These are phyloP conservation scores for Chaetorhynchus papuensis DNA, from an alignment of 2,113 vertebrate genomes.

Conservation along the genomic window DNA sequence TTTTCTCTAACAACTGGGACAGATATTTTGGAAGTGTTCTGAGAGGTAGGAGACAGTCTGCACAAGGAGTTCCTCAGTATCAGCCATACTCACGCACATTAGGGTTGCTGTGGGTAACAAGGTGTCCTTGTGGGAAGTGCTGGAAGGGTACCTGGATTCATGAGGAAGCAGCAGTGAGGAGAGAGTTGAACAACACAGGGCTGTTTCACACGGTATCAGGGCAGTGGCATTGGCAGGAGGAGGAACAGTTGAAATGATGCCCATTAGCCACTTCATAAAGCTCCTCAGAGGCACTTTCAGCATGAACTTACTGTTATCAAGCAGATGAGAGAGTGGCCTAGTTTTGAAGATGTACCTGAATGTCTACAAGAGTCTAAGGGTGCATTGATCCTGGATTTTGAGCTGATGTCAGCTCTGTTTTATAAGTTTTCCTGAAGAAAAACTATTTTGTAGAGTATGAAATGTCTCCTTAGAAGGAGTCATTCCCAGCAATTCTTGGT, in stretches of 20 bases:
- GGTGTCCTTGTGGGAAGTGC: background rate
- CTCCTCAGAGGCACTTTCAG: background rate
- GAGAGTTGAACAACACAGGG: background rate
- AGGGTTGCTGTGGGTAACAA: background rate
- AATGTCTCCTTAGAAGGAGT: background rate
- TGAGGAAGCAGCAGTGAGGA: background rate
- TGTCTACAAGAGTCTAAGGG: background rate
- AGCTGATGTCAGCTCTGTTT: background rate
- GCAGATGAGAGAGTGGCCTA: background rate
- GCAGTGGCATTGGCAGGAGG: background rate
- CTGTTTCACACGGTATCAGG: background rate
- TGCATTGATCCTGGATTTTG: background rate
- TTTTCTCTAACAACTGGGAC: constrained; percentile 28
- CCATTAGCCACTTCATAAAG: background rate
- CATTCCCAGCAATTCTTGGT: background rate
- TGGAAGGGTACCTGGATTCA: background rate
- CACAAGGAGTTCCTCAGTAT: background rate
- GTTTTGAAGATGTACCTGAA: background rate
- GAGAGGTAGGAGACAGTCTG: background rate
- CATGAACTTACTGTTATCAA: background rate
- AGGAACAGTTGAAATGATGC: background rate
- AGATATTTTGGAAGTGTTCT: constrained; percentile 36
- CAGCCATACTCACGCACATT: background rate
- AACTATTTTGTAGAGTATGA: background rate
- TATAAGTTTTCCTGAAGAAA: background rate